Evolutionary conservation across 2,797 vertebrate species (phyloP), one percentile per base, ranked within the genome.

Genomic region (Chiroxiphia lanceolata): DNA sequence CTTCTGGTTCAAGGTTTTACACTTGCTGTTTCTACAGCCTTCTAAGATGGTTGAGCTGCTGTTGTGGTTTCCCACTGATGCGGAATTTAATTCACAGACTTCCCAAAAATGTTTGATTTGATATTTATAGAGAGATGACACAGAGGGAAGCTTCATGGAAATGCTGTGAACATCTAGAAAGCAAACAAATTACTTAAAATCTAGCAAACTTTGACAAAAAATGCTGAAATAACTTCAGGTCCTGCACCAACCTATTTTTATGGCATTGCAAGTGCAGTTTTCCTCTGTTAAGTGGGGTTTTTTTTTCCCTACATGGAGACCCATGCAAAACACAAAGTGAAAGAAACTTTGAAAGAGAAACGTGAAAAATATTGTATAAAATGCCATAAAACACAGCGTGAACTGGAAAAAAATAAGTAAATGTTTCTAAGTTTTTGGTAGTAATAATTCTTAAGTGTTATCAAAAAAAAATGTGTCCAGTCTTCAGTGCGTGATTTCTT

Each of bases 291-390:
- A 50, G 9, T 83, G 23, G 26, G 8, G 3, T 4, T 47, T 82
- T 38, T 71, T 56, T 4, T 2, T 3, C 5, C 19, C 23, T n/a
- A 18, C 0, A 0, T 26, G 31, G 34, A 61, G 33, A 70, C 14
- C 20, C 11, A 3, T 69, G 20, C 29, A 86, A 83, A 93, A 59
- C n/a, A 29, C 53, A 53, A 48, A 67, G 14, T 76, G 22, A 91
- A 75, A 59, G 48, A 92, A 59, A 60, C 26, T 17, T 13, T 53
- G 31, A 26, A 86, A 78, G 67, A 79, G 51, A 90, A 77, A 69
- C 0, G 0, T 48, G 19, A 44, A 75, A 93, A 83, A 82, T 42
- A 11, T 2, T 2, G 0, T 65, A 44, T 53, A 61, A 69, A 71
- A 78, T 82, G 15, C 51, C n/a, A 44, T 69, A 70, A 93, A 90